phyloP scores from a whole-genome alignment of 2,888 invertebrate species.

The Hetaerina titia region DNA sequence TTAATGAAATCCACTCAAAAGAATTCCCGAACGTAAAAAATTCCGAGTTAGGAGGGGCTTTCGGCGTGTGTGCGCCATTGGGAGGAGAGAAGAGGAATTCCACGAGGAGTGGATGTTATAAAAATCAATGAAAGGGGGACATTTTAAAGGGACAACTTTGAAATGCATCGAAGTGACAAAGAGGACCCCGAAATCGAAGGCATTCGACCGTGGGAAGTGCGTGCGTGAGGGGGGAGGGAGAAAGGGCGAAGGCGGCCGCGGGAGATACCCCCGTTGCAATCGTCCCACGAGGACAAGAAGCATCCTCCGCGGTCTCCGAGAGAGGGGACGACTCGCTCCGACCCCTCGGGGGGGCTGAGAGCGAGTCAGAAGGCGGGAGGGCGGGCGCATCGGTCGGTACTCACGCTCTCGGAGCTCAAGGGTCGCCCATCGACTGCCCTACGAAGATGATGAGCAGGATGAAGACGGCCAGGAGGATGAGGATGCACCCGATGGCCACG shows the following conservation, averaged over 20 bases:
- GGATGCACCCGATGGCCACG: conserved; percentile 90
- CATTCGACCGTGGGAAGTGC: no score
- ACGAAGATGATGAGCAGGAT: conserved; percentile 90
- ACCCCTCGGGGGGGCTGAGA: no score
- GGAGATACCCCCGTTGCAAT: no score
- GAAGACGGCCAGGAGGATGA: conserved; percentile 89
- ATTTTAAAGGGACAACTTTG: conserved; percentile 21
- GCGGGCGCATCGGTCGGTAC: neutral
- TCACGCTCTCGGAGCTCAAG: conserved; percentile 34
- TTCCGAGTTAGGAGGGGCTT: neutral
- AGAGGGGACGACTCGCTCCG: no score
- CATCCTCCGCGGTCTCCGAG: neutral
- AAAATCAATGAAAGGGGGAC: neutral
- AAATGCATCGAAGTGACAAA: neutral
- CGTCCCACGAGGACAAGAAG: neutral
- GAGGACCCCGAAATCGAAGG: neutral
- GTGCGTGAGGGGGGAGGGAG: neutral
- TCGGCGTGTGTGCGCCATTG: neutral
- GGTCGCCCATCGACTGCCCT: conserved; percentile 83
- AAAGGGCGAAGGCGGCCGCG: neutral
- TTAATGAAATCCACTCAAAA: neutral
- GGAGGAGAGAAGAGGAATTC: neutral
- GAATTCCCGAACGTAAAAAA: neutral
- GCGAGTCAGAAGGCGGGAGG: neutral
- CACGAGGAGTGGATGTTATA: neutral